phyloP scores from a whole-genome alignment of 2,888 invertebrate species.

The Pharmacophagus antenor region DNA sequence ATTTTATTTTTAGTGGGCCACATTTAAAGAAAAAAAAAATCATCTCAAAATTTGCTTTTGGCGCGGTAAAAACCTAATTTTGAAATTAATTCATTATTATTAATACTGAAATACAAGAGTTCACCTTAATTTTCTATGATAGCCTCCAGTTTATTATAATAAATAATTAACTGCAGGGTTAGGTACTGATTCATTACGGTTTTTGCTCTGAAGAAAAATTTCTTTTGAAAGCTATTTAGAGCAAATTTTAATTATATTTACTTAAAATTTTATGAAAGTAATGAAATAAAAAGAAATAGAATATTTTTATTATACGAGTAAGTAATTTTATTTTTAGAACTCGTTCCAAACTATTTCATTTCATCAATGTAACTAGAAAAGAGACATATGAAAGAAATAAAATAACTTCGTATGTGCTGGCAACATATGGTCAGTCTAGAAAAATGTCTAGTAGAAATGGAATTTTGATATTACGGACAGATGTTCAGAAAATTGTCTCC shows the following conservation, averaged over 20 bases:
- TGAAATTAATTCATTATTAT: too few relatives aligned
- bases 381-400: constrained; percentile 3
- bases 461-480: constrained; percentile 19
- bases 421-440: constrained; percentile 17
- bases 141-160: too few relatives aligned
- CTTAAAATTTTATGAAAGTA: not conserved
- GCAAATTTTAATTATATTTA: too few relatives aligned
- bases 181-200: not conserved
- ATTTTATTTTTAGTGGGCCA: too few relatives aligned
- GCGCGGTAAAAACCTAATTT: too few relatives aligned
- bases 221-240: not conserved
- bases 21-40: too few relatives aligned
- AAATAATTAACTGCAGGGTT: not conserved
- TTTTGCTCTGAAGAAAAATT: not conserved
- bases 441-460: constrained; percentile 19
- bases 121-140: not conserved
- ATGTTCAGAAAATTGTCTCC: constrained; percentile 1
- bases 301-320: too few relatives aligned
- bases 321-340: too few relatives aligned
- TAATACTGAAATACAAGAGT: not conserved
- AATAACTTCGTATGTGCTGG: constrained; percentile 10
- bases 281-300: not conserved
- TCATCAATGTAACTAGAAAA: not conserved
- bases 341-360: not conserved
- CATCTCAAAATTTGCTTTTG: too few relatives aligned